phyloP scores from a whole-genome alignment of 2,113 vertebrate genomes.

The Psephotus haematonotus region DNA sequence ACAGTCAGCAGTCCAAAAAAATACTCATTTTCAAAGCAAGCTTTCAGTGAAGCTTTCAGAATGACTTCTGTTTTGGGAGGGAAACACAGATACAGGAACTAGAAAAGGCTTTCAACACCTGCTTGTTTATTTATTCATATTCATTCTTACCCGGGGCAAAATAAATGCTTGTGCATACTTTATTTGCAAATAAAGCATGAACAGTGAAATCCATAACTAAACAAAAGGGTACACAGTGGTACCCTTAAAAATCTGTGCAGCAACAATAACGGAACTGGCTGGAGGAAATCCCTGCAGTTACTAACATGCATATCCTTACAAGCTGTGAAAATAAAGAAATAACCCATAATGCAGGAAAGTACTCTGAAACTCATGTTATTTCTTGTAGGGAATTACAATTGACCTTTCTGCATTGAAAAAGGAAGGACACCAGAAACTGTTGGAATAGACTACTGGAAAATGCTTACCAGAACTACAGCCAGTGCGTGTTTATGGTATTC shows the following conservation, averaged over 20 bases:
- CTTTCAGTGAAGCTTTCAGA: constrained; percentile 34
- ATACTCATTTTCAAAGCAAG: constrained; percentile 57
- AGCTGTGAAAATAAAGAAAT: neutral
- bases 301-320: neutral
- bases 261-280: neutral
- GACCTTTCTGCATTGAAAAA: neutral
- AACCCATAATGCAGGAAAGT: neutral
- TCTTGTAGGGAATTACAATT: neutral
- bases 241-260: neutral
- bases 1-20: constrained; percentile 35
- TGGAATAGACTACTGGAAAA: neutral
- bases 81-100: neutral
- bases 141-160: neutral
- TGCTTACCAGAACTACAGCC: neutral
- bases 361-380: neutral
- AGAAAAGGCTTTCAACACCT: constrained; percentile 4
- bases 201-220: neutral
- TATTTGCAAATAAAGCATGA: neutral
- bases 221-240: neutral
- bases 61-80: constrained; percentile 15
- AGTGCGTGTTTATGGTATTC: neutral
- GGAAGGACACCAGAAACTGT: neutral
- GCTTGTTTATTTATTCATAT: neutral
- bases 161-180: neutral
- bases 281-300: neutral